Base-by-base conservation (phyloP, 2,888 invertebrate species). In the Hypolimnas misippus region DNA sequence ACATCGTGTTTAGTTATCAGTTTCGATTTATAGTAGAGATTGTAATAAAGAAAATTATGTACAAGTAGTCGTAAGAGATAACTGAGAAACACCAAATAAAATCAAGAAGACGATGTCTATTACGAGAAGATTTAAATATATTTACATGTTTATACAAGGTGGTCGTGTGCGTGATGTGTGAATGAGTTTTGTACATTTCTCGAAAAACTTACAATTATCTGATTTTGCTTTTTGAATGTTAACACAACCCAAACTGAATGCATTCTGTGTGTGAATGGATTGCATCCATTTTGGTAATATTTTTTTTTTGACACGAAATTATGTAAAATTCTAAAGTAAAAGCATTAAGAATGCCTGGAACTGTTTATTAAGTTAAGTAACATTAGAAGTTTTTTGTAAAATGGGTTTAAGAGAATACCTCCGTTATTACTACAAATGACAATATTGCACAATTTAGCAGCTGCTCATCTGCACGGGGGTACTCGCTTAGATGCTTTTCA, bases 321-420 rank as follows among this genome's bases (percentile, higher is more conserved):
- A 76, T 75, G 74, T 77, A 76, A 73, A 83, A 80, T 76, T 69
- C 70, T 8, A 46, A 46, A n/a, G 17, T 46, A 6, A 70, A 72
- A 75, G 87, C 87, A 87, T 88, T 89, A 77, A 81, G 77, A 88
- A 89, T 89, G 87, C 87, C 78, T 79, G 76, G 74, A 80, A 73
- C 76, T 76, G 73, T 78, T 81, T 76, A 73, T 73, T 69, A 70
- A 75, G 73, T 79, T 77, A 76, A 71, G 44, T 46, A 5, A 46
- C 19, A 21, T 72, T 75, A 77, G 73, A 75, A 70, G 73, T 77
- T 76, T 78, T 78, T 77, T 78, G 76, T 80, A 76, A 76, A 73
- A 60, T 21, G 65, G 70, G 76, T 84, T 80, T 83, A 81, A 82
- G 81, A 56, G 82, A 77, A 79, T 83, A 82, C 79, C 76, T 83